Percentiles rank a stretch among this genome's conserved stretches.
phyloP scores from a whole-genome alignment of 2,113 vertebrate genomes.

The Centropus bengalensis region DNA sequence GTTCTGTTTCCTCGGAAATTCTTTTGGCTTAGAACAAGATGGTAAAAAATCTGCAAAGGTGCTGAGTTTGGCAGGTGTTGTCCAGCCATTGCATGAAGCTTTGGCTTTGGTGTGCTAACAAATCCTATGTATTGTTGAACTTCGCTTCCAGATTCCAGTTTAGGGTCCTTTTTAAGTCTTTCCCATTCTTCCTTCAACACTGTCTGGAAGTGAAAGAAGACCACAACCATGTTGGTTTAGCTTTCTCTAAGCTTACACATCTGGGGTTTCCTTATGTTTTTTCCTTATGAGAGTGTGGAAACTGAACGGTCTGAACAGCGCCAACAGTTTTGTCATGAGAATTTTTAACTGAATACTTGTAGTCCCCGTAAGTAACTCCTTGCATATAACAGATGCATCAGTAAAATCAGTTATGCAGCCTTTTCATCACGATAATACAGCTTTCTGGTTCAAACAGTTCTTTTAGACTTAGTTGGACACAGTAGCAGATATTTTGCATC shows the following conservation, averaged over 20 bases:
- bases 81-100: background rate
- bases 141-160: background rate
- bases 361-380: background rate
- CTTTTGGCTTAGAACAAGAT: background rate
- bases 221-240: accelerated
- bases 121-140: background rate
- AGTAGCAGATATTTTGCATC: background rate
- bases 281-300: background rate
- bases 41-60: background rate
- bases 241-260: background rate
- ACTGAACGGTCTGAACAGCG: background rate
- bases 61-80: background rate
- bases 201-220: background rate
- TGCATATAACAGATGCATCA: background rate
- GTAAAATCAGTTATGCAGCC: background rate
- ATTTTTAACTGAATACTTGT: background rate
- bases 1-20: background rate
- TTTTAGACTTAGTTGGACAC: background rate
- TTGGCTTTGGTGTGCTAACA: background rate
- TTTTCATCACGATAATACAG: background rate
- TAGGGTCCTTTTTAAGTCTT: background rate
- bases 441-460: background rate
- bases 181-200: background rate
- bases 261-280: background rate
- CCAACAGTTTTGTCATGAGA: background rate